These are phyloP conservation scores for Coregonus suidteri DNA, from an alignment of 2,797 vertebrate species.

Conservation along the genomic window DNA sequence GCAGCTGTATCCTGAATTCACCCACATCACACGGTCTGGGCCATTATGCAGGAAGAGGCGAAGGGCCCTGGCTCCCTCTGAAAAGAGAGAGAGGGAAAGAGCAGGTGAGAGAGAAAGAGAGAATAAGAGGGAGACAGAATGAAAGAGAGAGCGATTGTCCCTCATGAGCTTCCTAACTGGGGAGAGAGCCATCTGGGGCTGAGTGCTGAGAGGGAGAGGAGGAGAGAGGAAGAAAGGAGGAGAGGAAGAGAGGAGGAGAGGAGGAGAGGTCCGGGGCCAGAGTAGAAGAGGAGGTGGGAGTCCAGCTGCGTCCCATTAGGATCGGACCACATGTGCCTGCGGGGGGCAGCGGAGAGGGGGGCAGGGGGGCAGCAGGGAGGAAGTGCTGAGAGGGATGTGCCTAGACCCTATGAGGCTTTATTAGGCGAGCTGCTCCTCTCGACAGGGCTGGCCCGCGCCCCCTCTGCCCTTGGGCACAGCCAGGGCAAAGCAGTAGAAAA, in stretches of 20 bases:
- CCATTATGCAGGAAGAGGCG: constrained; percentile 22
- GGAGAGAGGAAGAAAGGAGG: neutral
- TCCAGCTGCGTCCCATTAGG: constrained; percentile 99
- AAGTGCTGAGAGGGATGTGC: constrained; percentile 80
- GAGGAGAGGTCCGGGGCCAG: constrained; percentile 59
- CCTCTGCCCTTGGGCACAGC: constrained; percentile 88
- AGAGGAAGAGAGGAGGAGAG: constrained; percentile 24
- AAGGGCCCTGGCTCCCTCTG: neutral
- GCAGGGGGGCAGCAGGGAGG: constrained; percentile 89
- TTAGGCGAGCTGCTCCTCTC: constrained; percentile 93
- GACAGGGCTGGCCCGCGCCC: constrained; percentile 82
- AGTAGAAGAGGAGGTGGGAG: constrained; percentile 81
- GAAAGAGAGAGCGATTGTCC: neutral
- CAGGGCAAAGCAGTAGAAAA: constrained; percentile 89
- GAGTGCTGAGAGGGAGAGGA: neutral
- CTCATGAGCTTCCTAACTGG: neutral
- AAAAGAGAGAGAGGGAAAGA: neutral
- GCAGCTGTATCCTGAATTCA: constrained; percentile 3
- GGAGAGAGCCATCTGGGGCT: constrained; percentile 7
- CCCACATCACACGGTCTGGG: constrained; percentile 49
- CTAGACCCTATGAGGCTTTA: constrained; percentile 94
- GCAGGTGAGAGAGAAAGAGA: neutral
- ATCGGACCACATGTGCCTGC: constrained; percentile 88
- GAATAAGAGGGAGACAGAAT: neutral
- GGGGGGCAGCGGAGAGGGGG: constrained; percentile 83